Conservation (phyloP, 2,797 vertebrate genomes). For the Micromesistius poutassou region DNA sequence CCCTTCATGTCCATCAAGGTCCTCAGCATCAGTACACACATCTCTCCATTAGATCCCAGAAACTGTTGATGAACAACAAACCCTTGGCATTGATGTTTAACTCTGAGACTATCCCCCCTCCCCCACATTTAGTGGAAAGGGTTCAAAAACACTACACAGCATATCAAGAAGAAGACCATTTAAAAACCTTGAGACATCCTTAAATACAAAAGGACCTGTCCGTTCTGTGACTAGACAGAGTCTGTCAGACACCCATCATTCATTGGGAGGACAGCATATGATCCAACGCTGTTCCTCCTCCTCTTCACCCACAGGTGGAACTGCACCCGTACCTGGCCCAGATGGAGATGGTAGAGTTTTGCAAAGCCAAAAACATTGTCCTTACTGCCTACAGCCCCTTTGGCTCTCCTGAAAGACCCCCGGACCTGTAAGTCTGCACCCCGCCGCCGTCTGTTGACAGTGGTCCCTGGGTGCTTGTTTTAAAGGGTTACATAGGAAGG, state of each 20-base stretch:
- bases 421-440: conserved; percentile 48
- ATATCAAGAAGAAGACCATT: too few relatives aligned
- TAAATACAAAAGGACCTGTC: neutral
- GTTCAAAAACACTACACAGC: too few relatives aligned
- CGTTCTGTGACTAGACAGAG: neutral
- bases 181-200: too few relatives aligned
- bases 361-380: conserved; percentile 66
- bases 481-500: neutral
- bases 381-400: conserved; percentile 74
- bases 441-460: neutral
- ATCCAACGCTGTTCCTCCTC: neutral
- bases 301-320: conserved; percentile 63
- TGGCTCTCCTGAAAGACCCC: conserved; percentile 70
- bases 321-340: conserved; percentile 76
- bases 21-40: neutral
- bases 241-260: neutral
- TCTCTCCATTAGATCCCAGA: neutral
- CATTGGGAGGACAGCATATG: neutral
- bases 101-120: too few relatives aligned
- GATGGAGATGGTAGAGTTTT: conserved; percentile 68
- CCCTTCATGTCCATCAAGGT: neutral
- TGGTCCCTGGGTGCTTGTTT: neutral
- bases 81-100: too few relatives aligned
- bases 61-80: too few relatives aligned
- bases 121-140: too few relatives aligned